Base-by-base conservation (phyloP, 2,888 invertebrate species). In the Peribatodes rhomboidaria region DNA sequence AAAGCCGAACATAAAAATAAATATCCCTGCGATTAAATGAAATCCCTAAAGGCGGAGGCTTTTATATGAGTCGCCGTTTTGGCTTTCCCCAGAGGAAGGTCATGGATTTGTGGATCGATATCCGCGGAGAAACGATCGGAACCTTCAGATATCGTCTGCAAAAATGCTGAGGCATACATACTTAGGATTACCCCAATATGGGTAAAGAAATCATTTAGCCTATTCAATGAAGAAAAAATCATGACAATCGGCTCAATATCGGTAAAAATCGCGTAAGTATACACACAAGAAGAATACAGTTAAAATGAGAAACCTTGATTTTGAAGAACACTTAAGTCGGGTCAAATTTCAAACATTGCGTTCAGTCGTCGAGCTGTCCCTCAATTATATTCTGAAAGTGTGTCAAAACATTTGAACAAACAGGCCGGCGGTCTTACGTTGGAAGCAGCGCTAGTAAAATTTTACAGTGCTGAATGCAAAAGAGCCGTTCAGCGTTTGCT, bases 401-500 rank as follows among this genome's bases (percentile, higher is more conserved):
- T 71, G 68, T 71, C 72, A 72, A 73, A 71, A 69, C 69, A 72
- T 74, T 74, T 68, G 53, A 59, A 65, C 68, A 69, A 77, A 76
- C 77, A 79, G 74, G 74, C 75, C 68, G 58, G 13, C 33, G 47
- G 31, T n/a, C 54, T 70, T 63, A 63, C 75, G 75, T 77, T 76
- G 77, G 75, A 74, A 78, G 76, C 80, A 77, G 77, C 75, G 71
- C 72, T 77, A 79, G 78, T 79, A 79, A 81, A 74, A 75, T 79
- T 83, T 81, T 77, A 78, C 79, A 77, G 76, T 68, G 70, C 68
- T 77, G 72, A 80, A 82, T 81, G 82, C 81, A 82, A 83, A 83
- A 83, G 80, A 79, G 84, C 84, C 84, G 83, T 83, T 81, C 81
- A 78, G 79, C 75, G 80, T 85, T 84, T 83, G 78, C 82, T 83